These are phyloP conservation scores for Lithodes maja DNA, from an alignment of 2,888 invertebrate species.

Conservation along the genomic window DNA sequence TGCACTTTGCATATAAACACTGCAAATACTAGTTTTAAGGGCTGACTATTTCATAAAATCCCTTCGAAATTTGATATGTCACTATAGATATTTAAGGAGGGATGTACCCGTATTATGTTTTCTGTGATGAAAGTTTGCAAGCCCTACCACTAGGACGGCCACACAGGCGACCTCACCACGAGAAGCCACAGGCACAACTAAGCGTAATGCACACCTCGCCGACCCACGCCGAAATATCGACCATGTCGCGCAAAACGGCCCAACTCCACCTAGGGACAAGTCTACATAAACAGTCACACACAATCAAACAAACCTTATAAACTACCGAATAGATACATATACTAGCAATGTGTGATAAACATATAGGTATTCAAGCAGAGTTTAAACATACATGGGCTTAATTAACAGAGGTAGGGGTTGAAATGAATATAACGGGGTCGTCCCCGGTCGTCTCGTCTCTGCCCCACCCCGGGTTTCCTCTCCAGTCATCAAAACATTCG, in stretches of 20 bases:
- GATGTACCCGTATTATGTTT: background rate
- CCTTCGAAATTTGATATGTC: no score
- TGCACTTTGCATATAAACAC: background rate
- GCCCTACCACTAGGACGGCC: background rate
- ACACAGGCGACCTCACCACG: conserved; percentile 36
- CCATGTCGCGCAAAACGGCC: conserved; percentile 30
- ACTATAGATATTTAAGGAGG: no score
- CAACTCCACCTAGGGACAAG: conserved; percentile 2
- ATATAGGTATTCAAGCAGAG: background rate
- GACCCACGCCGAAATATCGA: conserved; percentile 62
- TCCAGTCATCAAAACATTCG: background rate
- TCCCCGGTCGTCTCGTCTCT: background rate
- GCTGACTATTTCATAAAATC: no score
- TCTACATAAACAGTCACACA: background rate
- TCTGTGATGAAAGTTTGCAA: background rate
- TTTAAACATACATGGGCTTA: background rate
- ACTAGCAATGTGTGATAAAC: background rate
- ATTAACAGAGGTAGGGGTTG: background rate
- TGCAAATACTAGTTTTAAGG: no score
- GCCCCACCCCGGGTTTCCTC: background rate
- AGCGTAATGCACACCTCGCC: conserved; percentile 46
- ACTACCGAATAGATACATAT: background rate
- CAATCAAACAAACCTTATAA: background rate
- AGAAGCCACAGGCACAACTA: conserved; percentile 59
- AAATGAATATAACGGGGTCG: background rate